Conservation (phyloP, 2,113 vertebrate species). For the Canis aureus region DNA sequence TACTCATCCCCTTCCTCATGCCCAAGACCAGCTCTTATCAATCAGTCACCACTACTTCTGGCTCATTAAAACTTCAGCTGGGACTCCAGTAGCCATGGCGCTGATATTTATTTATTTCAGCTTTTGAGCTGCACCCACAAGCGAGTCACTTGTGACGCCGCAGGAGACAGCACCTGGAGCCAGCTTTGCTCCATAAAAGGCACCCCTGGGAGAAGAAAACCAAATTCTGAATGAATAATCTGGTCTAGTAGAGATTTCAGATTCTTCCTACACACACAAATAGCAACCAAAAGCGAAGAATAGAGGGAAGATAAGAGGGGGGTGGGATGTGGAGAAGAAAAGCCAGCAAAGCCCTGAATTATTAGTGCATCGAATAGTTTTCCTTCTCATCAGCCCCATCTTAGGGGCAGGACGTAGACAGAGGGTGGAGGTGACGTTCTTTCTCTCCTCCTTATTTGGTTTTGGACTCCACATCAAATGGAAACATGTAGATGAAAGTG, state of each 20-base stretch:
- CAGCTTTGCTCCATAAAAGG: slow-evolving; percentile 7
- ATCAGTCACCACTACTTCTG: slow-evolving; percentile 37
- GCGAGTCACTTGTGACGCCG: background rate
- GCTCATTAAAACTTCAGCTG: slow-evolving; percentile 59
- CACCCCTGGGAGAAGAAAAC: slow-evolving; percentile 1
- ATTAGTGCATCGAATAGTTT: background rate
- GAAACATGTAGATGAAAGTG: slow-evolving; percentile 66
- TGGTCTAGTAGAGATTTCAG: slow-evolving; percentile 34
- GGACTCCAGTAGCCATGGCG: background rate
- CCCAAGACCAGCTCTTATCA: background rate
- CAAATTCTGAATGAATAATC: slow-evolving; percentile 62
- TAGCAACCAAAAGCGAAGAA: background rate
- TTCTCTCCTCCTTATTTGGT: background rate
- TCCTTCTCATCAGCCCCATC: background rate
- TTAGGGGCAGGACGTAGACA: background rate
- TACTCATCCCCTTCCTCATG: background rate
- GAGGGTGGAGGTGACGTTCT: background rate
- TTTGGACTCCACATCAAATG: slow-evolving; percentile 65
- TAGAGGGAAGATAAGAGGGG: background rate
- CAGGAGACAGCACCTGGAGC: background rate
- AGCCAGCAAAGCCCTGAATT: background rate
- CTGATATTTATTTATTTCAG: slow-evolving; percentile 43
- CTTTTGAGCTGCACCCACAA: slow-evolving; percentile 26
- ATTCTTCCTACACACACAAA: background rate
- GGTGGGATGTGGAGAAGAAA: background rate